Evolutionary conservation across 2,113 vertebrate species (phyloP).

Genomic region (Octodon degus): DNA sequence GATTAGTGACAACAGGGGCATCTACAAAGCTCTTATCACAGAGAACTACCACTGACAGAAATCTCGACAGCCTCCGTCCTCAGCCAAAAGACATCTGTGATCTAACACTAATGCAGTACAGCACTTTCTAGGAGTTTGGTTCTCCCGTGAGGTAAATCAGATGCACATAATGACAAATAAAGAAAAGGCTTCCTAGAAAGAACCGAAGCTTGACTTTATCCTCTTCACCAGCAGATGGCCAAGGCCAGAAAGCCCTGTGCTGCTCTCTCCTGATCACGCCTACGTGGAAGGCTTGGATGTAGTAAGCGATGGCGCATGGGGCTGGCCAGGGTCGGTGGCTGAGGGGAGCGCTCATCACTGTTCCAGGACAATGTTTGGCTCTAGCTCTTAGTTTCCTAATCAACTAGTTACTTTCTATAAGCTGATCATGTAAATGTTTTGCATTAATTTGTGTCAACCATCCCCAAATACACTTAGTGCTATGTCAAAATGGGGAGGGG

Average conservation of each 20-base stretch:
- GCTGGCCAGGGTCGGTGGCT: constrained; percentile 47
- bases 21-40: constrained; percentile 70
- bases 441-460: constrained; percentile 79
- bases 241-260: constrained; percentile 42
- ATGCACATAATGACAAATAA: constrained; percentile 70
- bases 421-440: constrained; percentile 78
- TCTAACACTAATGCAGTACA: constrained; percentile 62
- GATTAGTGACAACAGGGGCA: constrained; percentile 63
- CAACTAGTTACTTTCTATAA: constrained; percentile 76
- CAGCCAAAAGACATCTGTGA: constrained; percentile 61
- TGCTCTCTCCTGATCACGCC: constrained; percentile 53
- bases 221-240: constrained; percentile 64
- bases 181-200: constrained; percentile 67
- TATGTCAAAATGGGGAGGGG: constrained; percentile 66
- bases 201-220: constrained; percentile 42
- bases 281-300: not conserved
- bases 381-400: constrained; percentile 72
- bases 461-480: constrained; percentile 74
- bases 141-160: constrained; percentile 80
- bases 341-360: constrained; percentile 10
- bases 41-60: constrained; percentile 71
- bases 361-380: constrained; percentile 65
- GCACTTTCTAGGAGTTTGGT: constrained; percentile 79
- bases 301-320: constrained; percentile 43
- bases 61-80: constrained; percentile 67